A percentile compares a stretch with the other conserved stretches of the same genome.
These are phyloP conservation scores for Chromis chromis DNA, from an alignment of 2,797 vertebrate species.

Conservation along the genomic window DNA sequence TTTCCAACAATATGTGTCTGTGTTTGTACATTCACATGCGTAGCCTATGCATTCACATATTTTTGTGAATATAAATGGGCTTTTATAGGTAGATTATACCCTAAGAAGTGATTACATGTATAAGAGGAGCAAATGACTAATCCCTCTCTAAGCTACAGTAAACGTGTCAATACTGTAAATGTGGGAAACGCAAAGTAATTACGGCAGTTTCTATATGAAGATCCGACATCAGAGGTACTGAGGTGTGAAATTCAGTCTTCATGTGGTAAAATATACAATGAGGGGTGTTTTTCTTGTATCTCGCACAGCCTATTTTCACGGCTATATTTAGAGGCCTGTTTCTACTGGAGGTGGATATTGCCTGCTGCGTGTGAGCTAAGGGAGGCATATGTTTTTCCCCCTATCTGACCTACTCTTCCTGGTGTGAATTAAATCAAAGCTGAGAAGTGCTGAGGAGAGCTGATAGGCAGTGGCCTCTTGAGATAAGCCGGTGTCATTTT, in stretches of 20 bases:
- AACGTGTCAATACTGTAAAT: constrained; percentile 26
- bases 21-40: background rate
- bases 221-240: constrained; percentile 13
- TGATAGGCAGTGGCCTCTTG: constrained; percentile 59
- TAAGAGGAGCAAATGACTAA: constrained; percentile 29
- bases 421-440: constrained; percentile 78
- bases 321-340: constrained; percentile 75
- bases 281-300: constrained; percentile 40
- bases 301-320: constrained; percentile 57
- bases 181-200: constrained; percentile 41
- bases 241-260: constrained; percentile 26
- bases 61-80: constrained; percentile 19
- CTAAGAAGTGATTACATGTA: constrained; percentile 34
- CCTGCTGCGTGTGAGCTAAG: constrained; percentile 63
- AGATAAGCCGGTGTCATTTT: constrained; percentile 52
- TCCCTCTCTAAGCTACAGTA: constrained; percentile 37
- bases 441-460: constrained; percentile 58
- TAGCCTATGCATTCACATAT: background rate
- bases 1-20: background rate
- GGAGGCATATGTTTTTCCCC: constrained; percentile 67
- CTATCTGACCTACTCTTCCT: constrained; percentile 69
- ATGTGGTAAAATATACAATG: constrained; percentile 29
- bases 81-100: constrained; percentile 50
- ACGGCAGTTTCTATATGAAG: constrained; percentile 2
- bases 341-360: constrained; percentile 68